A percentile compares a stretch with the other conserved stretches of the same genome.
Evolutionary conservation across 2,797 vertebrate species (phyloP).

Genomic region (Sebastes vulpes): DNA sequence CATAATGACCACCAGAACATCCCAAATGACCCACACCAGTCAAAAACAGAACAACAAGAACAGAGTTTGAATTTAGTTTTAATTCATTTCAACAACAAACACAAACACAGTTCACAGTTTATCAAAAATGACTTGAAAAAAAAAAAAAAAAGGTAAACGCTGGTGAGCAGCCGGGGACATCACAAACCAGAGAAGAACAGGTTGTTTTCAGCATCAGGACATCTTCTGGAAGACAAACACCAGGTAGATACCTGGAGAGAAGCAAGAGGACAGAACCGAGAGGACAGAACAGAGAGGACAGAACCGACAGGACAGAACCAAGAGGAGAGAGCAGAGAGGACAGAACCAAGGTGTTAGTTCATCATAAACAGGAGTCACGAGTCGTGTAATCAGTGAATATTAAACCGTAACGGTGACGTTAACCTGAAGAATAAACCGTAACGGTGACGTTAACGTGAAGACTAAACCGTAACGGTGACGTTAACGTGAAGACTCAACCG

Average conservation of each 20-base stretch:
- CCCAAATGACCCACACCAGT: neutral
- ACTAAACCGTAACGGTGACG: too few relatives aligned
- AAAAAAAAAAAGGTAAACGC: neutral
- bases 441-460: too few relatives aligned
- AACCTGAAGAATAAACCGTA: too few relatives aligned
- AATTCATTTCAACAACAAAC: neutral
- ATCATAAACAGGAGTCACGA: neutral
- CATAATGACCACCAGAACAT: too few relatives aligned
- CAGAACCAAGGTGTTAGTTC: too few relatives aligned
- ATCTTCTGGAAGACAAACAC: slow-evolving; percentile 97
- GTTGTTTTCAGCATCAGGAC: slow-evolving; percentile 51
- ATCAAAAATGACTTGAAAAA: neutral
- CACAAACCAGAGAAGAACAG: neutral
- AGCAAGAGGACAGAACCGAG: neutral
- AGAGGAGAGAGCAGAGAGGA: too few relatives aligned
- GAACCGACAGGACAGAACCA: too few relatives aligned
- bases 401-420: neutral
- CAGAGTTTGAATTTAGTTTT: neutral
- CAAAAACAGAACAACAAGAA: neutral
- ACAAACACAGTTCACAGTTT: neutral
- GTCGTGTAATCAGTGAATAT: neutral
- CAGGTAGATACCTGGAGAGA: slow-evolving; percentile 92
- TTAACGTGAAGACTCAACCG: too few relatives aligned
- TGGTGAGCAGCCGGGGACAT: neutral
- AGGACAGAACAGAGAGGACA: too few relatives aligned